These are phyloP conservation scores for Linyphia triangularis DNA, from an alignment of 2,888 invertebrate species.

Conservation along the genomic window DNA sequence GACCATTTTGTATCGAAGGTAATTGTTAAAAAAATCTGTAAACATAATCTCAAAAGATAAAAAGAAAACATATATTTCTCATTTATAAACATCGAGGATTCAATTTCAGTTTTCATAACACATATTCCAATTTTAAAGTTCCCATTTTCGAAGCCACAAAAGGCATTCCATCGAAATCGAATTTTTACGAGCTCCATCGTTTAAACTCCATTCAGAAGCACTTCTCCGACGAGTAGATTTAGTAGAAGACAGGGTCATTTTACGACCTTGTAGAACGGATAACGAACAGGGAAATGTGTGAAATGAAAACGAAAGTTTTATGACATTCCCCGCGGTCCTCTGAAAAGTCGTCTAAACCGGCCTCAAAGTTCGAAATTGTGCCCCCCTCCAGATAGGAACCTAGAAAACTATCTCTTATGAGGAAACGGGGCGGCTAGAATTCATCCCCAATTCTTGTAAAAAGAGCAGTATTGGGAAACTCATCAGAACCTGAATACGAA, in stretches of 20 bases:
- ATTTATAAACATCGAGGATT: no score
- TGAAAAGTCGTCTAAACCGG: background rate
- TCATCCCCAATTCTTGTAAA: background rate
- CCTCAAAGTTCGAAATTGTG: background rate
- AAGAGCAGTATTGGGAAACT: background rate
- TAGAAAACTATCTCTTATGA: background rate
- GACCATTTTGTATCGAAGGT: no score
- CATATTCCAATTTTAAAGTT: background rate
- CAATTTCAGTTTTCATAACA: background rate
- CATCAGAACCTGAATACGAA: background rate
- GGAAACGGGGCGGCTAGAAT: background rate
- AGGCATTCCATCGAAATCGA: background rate
- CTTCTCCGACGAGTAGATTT: background rate
- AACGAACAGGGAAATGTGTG: background rate
- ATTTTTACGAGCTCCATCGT: slow-evolving; percentile 12
- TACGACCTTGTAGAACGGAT: background rate
- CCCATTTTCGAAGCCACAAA: background rate
- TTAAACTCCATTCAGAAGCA: background rate
- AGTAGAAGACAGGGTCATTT: background rate
- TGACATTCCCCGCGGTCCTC: no score
- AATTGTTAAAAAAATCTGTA: no score
- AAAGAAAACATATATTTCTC: no score
- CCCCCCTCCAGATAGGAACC: background rate
- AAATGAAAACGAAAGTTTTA: background rate
- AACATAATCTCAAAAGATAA: no score